Conservation (phyloP, 2,888 invertebrate species). For the Tenthredo amoena region DNA sequence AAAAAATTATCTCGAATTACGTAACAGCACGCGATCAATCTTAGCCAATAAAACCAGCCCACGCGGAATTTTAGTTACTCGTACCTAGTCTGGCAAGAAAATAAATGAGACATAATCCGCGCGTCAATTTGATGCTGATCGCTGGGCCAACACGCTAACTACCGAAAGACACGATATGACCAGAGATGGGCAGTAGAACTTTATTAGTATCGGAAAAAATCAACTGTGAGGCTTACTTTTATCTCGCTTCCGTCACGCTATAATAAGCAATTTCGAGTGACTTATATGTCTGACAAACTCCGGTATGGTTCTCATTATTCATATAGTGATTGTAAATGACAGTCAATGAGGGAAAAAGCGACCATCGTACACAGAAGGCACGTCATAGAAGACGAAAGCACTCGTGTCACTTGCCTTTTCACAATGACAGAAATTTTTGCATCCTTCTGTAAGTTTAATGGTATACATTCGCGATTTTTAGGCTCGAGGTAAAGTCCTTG, state of each 20-base stretch:
- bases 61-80: background rate
- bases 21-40: slow-evolving; percentile 13
- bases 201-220: slow-evolving; percentile 36
- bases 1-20: background rate
- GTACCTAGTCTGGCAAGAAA: slow-evolving; percentile 3
- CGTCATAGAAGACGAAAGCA: background rate
- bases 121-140: slow-evolving; percentile 42
- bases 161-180: slow-evolving; percentile 6
- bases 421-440: background rate
- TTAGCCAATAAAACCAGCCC: background rate
- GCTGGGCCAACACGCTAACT: slow-evolving; percentile 32
- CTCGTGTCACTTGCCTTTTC: background rate
- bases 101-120: slow-evolving; percentile 43
- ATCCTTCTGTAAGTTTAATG: background rate
- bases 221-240: slow-evolving; percentile 28
- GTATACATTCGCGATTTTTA: background rate
- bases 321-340: background rate
- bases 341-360: background rate
- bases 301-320: background rate
- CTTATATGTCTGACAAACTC: slow-evolving; percentile 3
- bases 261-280: slow-evolving; percentile 28
- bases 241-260: slow-evolving; percentile 40
- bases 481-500: background rate
- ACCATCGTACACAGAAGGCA: background rate
- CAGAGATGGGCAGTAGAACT: slow-evolving; percentile 3